Conservation (phyloP, 1,140 invertebrate species). For the Zaprionus ornatus region DNA sequence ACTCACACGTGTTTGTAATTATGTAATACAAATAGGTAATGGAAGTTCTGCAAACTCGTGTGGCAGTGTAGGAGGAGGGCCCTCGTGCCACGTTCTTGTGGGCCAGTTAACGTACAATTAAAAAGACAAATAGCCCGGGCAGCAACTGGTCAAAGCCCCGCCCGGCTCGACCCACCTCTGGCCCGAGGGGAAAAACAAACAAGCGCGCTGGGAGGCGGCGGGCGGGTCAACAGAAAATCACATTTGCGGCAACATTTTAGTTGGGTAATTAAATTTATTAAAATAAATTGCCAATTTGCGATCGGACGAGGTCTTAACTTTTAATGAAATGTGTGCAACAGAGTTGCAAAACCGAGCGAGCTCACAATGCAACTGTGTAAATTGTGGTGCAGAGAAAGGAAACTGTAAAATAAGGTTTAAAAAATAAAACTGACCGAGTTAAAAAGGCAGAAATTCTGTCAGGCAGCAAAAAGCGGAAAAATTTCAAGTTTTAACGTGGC, state of each 20-base stretch:
- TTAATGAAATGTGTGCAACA: slow-evolving; percentile 57
- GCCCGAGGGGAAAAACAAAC: slow-evolving; percentile 15
- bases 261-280: slow-evolving; percentile 75
- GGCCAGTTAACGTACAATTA: slow-evolving; percentile 55
- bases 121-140: slow-evolving; percentile 57
- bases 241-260: slow-evolving; percentile 42
- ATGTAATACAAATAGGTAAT: slow-evolving; percentile 78
- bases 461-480: slow-evolving; percentile 20
- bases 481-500: slow-evolving; percentile 37
- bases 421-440: slow-evolving; percentile 12
- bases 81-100: slow-evolving; percentile 28
- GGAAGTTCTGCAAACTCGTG: slow-evolving; percentile 58
- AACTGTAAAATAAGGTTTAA: not conserved
- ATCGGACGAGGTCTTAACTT: slow-evolving; percentile 58
- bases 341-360: slow-evolving; percentile 9
- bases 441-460: slow-evolving; percentile 11
- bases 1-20: slow-evolving; percentile 54
- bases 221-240: slow-evolving; percentile 12
- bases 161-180: not conserved
- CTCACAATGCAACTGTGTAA: slow-evolving; percentile 48
- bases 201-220: not conserved
- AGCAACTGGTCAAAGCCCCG: slow-evolving; percentile 37
- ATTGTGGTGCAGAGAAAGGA: slow-evolving; percentile 12
- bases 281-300: slow-evolving; percentile 72
- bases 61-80: not conserved